phyloP scores from a whole-genome alignment of 2,797 vertebrate genomes.

The Periparus ater region DNA sequence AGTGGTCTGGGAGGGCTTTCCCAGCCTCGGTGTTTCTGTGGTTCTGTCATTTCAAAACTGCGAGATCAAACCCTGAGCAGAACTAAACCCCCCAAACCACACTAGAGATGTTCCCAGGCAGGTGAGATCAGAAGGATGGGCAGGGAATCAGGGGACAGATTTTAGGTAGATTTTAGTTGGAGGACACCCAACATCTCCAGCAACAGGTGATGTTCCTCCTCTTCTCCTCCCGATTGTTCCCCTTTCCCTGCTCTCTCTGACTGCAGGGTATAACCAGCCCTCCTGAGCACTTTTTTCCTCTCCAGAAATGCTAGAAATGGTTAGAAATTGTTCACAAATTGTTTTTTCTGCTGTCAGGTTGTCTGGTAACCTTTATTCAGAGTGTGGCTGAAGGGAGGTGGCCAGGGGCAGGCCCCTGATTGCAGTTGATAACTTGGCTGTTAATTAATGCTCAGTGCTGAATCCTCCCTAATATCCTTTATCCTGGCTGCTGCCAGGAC shows the following conservation, averaged over 20 bases:
- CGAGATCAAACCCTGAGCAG: background rate
- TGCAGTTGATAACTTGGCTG: background rate
- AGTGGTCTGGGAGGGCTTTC: background rate
- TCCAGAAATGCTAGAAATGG: background rate
- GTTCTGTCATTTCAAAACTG: background rate
- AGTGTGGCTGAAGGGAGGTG: background rate
- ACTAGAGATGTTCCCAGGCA: no score
- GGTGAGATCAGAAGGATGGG: background rate
- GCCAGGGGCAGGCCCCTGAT: background rate
- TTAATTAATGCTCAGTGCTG: conserved; percentile 38
- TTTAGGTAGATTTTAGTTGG: background rate
- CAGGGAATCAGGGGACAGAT: background rate
- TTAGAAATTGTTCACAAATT: background rate
- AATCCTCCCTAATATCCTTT: background rate
- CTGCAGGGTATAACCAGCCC: no score
- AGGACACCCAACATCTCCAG: background rate
- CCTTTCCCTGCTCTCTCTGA: background rate
- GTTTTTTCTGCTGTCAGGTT: background rate
- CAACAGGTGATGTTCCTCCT: background rate
- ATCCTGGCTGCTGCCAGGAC: background rate
- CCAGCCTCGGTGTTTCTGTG: background rate
- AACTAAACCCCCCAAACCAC: background rate
- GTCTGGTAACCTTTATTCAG: background rate
- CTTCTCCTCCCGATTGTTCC: background rate
- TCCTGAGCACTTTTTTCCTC: background rate